Evolutionary conservation across 2,888 invertebrate genomes (phyloP).

Genomic region (Calameuta pallipes): DNA sequence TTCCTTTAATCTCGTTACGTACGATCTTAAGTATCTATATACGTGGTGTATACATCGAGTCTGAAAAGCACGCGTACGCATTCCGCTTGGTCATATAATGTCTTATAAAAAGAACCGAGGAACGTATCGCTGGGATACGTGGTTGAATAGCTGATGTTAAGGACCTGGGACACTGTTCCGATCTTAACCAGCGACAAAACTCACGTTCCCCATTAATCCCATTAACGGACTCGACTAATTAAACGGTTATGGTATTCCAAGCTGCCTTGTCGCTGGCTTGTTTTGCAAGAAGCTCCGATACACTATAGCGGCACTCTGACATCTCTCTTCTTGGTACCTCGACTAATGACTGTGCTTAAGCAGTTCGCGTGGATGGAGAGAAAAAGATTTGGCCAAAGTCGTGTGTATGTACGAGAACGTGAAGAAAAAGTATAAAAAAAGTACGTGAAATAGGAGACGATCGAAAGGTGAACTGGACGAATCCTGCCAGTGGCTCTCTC

Average conservation of each 20-base stretch:
- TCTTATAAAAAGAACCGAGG: not conserved
- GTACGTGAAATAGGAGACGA: not conserved
- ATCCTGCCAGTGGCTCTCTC: slow-evolving; percentile 5
- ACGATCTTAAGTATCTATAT: too few relatives aligned
- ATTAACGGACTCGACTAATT: not conserved
- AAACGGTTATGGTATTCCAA: not conserved
- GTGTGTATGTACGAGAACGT: not conserved
- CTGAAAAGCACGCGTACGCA: slow-evolving; percentile 16
- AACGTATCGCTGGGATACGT: not conserved
- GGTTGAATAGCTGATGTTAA: not conserved
- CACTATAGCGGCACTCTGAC: not conserved
- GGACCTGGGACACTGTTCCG: not conserved
- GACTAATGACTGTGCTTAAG: too few relatives aligned
- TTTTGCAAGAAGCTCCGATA: not conserved
- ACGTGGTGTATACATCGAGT: too few relatives aligned
- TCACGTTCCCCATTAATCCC: not conserved
- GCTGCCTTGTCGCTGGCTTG: not conserved
- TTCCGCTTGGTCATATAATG: slow-evolving; percentile 9
- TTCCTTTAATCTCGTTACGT: too few relatives aligned
- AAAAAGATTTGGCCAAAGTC: not conserved
- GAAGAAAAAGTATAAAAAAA: not conserved
- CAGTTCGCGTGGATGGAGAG: too few relatives aligned
- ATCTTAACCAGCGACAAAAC: too few relatives aligned
- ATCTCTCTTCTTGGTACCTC: not conserved
- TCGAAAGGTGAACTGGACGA: slow-evolving; percentile 5